Base-by-base conservation (phyloP, 2,113 vertebrate genomes). In the Orientallactaga bullata region DNA sequence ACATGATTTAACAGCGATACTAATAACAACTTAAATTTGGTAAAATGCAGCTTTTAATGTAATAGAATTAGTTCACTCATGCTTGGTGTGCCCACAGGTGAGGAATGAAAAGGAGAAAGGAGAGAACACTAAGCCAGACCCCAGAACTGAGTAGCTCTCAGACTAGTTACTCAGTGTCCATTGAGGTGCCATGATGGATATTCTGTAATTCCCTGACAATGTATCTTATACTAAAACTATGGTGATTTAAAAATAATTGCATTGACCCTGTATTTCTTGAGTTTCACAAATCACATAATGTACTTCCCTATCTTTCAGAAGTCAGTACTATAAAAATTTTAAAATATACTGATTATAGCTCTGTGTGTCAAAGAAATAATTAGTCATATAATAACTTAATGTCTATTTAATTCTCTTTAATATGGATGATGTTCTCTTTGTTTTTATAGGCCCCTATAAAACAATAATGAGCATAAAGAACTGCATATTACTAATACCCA, bases 371-470 rank as follows among this genome's bases (percentile, higher is more conserved):
- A 66, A 47, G 37, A 80, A 80, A 81, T 3, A 90, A 74, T 77
- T 85, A 61, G 26, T 23, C 32, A 72, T 84, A 5, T 93, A 51
- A 89, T 69, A 47, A 55, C 58, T 74, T 55, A 71, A 37, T 39
- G 28, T 55, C 18, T 72, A 12, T 61, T 80, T 78, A 61, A 30
- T 42, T 55, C 18, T 72, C 12, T 61, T 80, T 78, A 61, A 30
- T 42, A 72, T 90, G 32, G 65, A 83, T 81, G 82, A 30, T 76
- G 9, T 93, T 89, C 30, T 87, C 18, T 84, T 79, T 92, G 35
- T 89, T 95, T n/a, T 68, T 51, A 80, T 32, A 69, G 24, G 86
- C 63, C 35, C 63, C 3, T 90, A 94, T 84, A 28, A 92, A 74
- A 30, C 30, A 89, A 88, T 89, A 78, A 63, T 24, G 86, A 83